Evolutionary conservation across 2,888 invertebrate species (phyloP).

Genomic region (Brachyptera putata): DNA sequence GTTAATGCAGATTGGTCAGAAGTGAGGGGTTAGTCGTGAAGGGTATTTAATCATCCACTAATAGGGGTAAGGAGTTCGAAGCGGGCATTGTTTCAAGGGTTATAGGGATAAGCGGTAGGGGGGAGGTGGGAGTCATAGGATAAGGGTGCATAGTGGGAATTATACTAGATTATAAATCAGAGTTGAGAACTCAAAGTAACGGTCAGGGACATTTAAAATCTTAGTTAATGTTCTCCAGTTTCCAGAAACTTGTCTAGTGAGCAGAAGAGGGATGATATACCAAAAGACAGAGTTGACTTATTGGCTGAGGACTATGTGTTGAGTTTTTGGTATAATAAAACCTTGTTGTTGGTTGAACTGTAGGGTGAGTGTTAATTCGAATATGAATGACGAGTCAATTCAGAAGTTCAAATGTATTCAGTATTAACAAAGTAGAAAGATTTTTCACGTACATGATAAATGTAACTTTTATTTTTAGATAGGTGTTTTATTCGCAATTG

Average conservation of each 20-base stretch:
- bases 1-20: not conserved
- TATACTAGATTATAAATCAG: slow-evolving; percentile 17
- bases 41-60: slow-evolving; percentile 20
- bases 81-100: slow-evolving; percentile 10
- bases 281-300: no score
- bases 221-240: slow-evolving; percentile 7
- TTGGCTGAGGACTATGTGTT: no score
- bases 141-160: slow-evolving; percentile 11
- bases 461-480: no score
- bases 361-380: not conserved
- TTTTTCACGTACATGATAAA: no score
- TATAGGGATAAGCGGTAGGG: not conserved
- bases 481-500: no score
- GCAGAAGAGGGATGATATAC: not conserved
- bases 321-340: not conserved
- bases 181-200: slow-evolving; percentile 12
- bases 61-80: slow-evolving; percentile 7
- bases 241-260: not conserved
- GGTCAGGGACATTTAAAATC: slow-evolving; percentile 12
- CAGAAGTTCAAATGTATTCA: no score
- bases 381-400: not conserved
- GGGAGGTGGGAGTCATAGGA: not conserved
- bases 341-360: not conserved
- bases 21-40: slow-evolving; percentile 6
- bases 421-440: no score